Conservation (phyloP, 2,797 vertebrate species). For the Catostomus latipinnis region DNA sequence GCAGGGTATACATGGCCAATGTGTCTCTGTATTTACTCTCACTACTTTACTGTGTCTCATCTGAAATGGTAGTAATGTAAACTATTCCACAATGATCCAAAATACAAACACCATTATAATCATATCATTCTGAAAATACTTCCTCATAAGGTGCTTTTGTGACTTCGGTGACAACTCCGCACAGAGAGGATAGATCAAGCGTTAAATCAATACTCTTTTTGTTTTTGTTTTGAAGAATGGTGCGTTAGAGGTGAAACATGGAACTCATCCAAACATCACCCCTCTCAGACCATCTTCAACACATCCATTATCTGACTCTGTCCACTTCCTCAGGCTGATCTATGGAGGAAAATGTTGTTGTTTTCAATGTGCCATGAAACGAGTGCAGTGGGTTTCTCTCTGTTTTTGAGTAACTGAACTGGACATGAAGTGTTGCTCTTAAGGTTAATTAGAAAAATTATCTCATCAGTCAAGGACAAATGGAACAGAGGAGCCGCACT, state of each 20-base stretch:
- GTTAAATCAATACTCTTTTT: constrained; percentile 37
- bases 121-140: not conserved
- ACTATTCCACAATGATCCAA: not conserved
- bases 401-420: constrained; percentile 60
- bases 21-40: too few relatives aligned
- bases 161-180: not conserved
- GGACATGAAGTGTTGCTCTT: constrained; percentile 76
- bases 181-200: not conserved
- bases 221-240: constrained; percentile 40
- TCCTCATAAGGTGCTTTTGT: not conserved
- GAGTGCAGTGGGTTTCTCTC: not conserved
- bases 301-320: constrained; percentile 24
- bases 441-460: constrained; percentile 98
- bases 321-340: constrained; percentile 22
- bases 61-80: too few relatives aligned
- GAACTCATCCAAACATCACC: constrained; percentile 26
- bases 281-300: constrained; percentile 5
- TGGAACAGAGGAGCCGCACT: constrained; percentile 69
- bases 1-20: too few relatives aligned
- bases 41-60: too few relatives aligned
- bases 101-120: not conserved
- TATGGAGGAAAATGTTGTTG: constrained; percentile 50
- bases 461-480: constrained; percentile 84
- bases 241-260: constrained; percentile 15
- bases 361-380: constrained; percentile 3